Evolutionary conservation across 2,113 vertebrate species (phyloP), one percentile per base, ranked within the genome.

Genomic region (Lophochroa leadbeateri): DNA sequence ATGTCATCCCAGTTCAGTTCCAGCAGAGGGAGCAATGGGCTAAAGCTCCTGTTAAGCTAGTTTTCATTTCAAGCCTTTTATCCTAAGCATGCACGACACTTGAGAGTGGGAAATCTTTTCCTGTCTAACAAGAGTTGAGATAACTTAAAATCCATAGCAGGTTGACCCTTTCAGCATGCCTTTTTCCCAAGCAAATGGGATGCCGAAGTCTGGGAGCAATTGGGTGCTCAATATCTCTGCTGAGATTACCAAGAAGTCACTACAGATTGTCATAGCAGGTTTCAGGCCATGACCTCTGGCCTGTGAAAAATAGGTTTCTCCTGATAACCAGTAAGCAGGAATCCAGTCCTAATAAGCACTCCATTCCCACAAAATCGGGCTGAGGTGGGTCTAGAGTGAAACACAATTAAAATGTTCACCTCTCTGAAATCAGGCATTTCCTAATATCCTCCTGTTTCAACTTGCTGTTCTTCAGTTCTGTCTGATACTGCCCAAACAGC

Each of bases 11-110:
- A 31, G 60, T 52, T 88, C 80, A 65, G 79, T 83, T 82, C 97
- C 98, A 75, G 96, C 92, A 98, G 97, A 97, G 97, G 94, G 96
- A 97, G 97, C 96, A 97, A 53, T 82, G 76, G 49, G 86, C 96
- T 94, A 77, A 96, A 96, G 69, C 88, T 85, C 64, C 83, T 84
- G 44, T 50, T 84, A 94, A 88, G 81, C 64, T 69, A 55, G 31
- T 61, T 92, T 81, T 77, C 27, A 9, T 67, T 84, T 80, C 72
- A 67, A 85, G 49, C 78, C 7, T 91, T 92, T 97, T 76, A 44
- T 92, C 60, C 79, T 61, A 52, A 75, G 63, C 41, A 5, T 24
- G 21, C 67, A 6, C 88, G 70, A 49, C 15, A 6, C 8, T 61
- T 43, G 28, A 10, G 17, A 86, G 65, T 47, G 55, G 78, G 63